Conservation (phyloP, 2,113 vertebrate genomes). For the Archocentrus centrarchus region DNA sequence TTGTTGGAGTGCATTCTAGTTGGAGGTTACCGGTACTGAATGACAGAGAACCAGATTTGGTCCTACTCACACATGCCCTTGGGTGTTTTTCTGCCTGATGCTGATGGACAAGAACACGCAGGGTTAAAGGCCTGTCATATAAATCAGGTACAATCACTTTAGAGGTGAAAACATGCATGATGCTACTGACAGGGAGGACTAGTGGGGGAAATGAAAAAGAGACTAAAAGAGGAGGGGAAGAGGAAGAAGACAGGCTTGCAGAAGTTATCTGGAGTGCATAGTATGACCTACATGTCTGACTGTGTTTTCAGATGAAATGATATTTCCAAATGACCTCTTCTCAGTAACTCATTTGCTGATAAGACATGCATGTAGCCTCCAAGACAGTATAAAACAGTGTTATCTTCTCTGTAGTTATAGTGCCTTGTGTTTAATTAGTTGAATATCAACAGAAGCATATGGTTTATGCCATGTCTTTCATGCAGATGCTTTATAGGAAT, state of each 20-base stretch:
- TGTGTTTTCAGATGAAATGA: slow-evolving; percentile 48
- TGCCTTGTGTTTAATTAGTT: neutral
- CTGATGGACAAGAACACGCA: slow-evolving; percentile 77
- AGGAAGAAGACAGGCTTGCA: slow-evolving; percentile 24
- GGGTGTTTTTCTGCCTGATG: slow-evolving; percentile 76
- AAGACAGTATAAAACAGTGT: slow-evolving; percentile 34
- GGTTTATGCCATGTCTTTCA: neutral
- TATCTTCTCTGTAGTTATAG: slow-evolving; percentile 23
- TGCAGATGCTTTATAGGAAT: neutral
- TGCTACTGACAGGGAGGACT: slow-evolving; percentile 61
- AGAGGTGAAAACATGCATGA: slow-evolving; percentile 79
- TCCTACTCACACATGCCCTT: slow-evolving; percentile 74
- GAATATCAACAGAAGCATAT: neutral
- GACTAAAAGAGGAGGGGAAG: slow-evolving; percentile 15
- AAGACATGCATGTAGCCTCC: slow-evolving; percentile 39
- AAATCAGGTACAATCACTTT: slow-evolving; percentile 80
- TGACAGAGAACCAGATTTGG: slow-evolving; percentile 76
- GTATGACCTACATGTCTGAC: slow-evolving; percentile 41
- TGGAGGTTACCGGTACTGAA: slow-evolving; percentile 72
- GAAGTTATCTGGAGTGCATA: slow-evolving; percentile 40
- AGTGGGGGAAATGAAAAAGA: slow-evolving; percentile 22
- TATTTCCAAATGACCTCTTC: slow-evolving; percentile 60
- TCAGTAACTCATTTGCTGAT: slow-evolving; percentile 52
- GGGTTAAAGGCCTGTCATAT: slow-evolving; percentile 82
- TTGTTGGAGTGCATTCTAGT: slow-evolving; percentile 68